Base-by-base conservation (phyloP, 2,113 vertebrate genomes). In the Cyanoderma ruficeps region DNA sequence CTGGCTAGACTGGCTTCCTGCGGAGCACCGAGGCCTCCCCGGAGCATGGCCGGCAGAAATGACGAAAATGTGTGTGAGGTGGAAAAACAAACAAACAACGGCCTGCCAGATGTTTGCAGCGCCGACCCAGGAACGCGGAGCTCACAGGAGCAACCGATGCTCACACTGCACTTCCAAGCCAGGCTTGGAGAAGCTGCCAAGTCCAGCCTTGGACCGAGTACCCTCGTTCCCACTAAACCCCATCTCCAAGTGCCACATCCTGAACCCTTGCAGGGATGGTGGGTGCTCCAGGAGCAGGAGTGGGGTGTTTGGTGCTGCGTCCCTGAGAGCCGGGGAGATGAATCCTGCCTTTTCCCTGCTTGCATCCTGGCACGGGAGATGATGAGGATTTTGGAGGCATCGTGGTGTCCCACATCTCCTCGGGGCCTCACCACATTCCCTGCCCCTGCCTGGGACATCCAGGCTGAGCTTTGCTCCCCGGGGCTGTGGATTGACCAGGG, bases 1-100 rank as follows among this genome's bases (percentile, higher is more conserved):
- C 91, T 63, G 98, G 97, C 97, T 95, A 97, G 97, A 97, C 97
- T 69, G 41, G 52, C 97, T 98, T 98, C 98, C 98, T 97, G 97
- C 79, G 6, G 56, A 57, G 55, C 28, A 30, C 52, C 52, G 16
- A 16, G 79, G 96, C 97, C 96, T 94, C 92, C 93, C 35, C 31
- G 72, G 91, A 96, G 31, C 93, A 50, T 60, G 94, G 83, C 7
- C 64, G 39, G 88, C 89, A 61, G 85, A 68, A 92, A 88, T 56
- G 42, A 69, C 63, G 72, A 17, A 83, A 94, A 95, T 15, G 27
- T n/a, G 55, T 39, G 87, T 49, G 59, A 96, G 78, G 15, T 42
- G 57, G 60, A 70, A 67, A 84, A 96, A 13, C 90, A 94, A 84
- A 24, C 75, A 85, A 74, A 79, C 59, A 49, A 20, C 49, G 44